Percentiles rank a stretch among this genome's conserved stretches.
Conservation (phyloP, 1,140 invertebrate species). For the Bemisia tabaci region DNA sequence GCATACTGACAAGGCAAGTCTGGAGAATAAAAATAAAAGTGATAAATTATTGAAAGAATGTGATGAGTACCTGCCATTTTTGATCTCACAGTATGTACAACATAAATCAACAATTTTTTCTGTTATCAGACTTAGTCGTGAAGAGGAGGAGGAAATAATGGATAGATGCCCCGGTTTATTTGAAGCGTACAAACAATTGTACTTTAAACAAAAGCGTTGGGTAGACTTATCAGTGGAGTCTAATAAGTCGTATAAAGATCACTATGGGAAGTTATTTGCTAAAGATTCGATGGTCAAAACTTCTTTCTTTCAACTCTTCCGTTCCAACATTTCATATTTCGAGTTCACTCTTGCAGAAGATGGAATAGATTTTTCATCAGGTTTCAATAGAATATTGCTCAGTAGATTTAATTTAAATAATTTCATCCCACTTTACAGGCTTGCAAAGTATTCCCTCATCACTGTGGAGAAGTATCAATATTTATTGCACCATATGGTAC, state of each 20-base stretch:
- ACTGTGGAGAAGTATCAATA: neutral
- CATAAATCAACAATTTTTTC: neutral
- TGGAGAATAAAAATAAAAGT: neutral
- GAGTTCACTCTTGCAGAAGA: neutral
- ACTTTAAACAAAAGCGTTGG: neutral
- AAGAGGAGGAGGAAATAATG: neutral
- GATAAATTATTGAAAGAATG: neutral
- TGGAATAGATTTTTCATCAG: neutral
- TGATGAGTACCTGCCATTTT: neutral
- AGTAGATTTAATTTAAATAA: neutral
- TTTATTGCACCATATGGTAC: neutral
- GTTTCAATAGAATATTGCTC: neutral
- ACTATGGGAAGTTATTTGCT: neutral
- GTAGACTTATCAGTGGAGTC: neutral
- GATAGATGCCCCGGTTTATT: neutral
- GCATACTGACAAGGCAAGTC: neutral
- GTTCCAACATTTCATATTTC: neutral
- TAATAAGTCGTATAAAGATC: neutral
- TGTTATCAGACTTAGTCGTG: neutral
- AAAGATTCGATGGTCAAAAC: neutral
- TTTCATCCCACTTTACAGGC: neutral
- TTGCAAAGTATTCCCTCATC: neutral
- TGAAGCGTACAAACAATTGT: neutral
- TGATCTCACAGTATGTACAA: neutral
- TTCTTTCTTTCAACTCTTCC: neutral